These are phyloP conservation scores for Aphelocoma californica DNA, from an alignment of 2,797 vertebrate genomes.

Conservation along the genomic window DNA sequence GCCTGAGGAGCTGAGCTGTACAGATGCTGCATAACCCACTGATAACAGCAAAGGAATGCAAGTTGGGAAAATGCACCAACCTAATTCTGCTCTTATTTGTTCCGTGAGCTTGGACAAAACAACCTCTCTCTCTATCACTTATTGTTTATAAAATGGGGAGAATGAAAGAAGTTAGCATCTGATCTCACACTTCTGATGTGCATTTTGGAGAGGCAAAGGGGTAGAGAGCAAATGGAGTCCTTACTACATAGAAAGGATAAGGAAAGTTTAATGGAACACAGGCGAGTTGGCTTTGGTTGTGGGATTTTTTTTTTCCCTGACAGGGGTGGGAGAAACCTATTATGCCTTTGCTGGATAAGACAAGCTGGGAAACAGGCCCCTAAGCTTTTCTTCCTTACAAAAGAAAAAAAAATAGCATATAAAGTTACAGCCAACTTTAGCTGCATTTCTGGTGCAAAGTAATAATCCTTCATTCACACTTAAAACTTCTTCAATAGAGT, in stretches of 20 bases:
- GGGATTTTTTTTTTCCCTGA: background rate
- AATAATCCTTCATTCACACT: background rate
- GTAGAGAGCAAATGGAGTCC: background rate
- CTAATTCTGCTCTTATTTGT: background rate
- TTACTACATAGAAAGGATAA: background rate
- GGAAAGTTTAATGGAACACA: background rate
- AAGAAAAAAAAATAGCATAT: background rate
- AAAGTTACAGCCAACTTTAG: background rate
- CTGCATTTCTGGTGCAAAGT: background rate
- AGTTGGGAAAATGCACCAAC: fast-evolving
- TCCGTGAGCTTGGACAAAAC: background rate
- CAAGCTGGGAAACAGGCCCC: background rate
- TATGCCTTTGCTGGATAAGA: background rate
- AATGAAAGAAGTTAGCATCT: background rate
- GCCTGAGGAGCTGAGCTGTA: background rate
- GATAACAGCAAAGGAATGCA: background rate
- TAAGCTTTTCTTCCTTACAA: background rate
- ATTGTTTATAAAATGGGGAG: background rate
- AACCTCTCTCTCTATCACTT: background rate
- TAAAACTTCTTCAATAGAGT: background rate
- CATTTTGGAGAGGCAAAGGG: background rate
- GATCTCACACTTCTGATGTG: background rate
- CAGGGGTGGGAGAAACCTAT: background rate
- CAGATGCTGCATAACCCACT: background rate
- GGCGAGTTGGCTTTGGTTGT: background rate